Evolutionary conservation across 2,797 vertebrate genomes (phyloP), one percentile per base, ranked within the genome.

Genomic region (Tragelaphus oryx): DNA sequence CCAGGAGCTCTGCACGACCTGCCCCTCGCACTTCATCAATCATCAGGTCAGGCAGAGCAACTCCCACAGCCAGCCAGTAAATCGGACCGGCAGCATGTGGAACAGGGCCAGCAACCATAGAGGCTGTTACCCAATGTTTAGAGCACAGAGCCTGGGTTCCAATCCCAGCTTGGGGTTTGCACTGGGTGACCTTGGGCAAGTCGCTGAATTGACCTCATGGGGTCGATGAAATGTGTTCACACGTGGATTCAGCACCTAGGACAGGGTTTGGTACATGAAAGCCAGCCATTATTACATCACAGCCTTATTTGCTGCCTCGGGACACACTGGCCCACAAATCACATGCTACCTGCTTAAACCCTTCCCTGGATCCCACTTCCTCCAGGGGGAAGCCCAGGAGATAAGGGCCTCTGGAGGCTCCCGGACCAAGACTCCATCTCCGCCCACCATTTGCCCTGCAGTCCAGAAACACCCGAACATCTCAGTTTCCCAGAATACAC

Each of bases 21-120:
- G 11, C 17, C 8, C 28, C 5, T 24, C 17, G 30, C 22, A 9
- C 2, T 20, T 76, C 78, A 78, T 9, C 87, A 30, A 62, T 52
- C 65, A 46, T 30, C 65, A 33, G 79, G 59, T 71, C 20, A 16
- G 5, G 68, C 48, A n/a, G 2, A 86, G 59, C 18, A 41, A 1
- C 8, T n/a, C 22, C 46, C 16, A 14, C 55, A 4, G 7, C 78
- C 33, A 52, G 20, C 8, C 13, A 1, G 75, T 6, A 12, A 50
- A 20, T 48, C 5, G 17, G 17, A 6, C 17, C 2, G 1, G 54
- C 26, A 48, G 41, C 17, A 2, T 9, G 5, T 0, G 1, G 54
- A n/a, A 10, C 0, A 22, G 14, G 37, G 24, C 55, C 59, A 50
- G 44, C 57, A 44, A 12, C 26, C 41, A 12, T 8, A 6, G 50